Base-by-base conservation (phyloP, 35 echinoderm and acorn worm genomes). In the Heliocidaris tuberculata region DNA sequence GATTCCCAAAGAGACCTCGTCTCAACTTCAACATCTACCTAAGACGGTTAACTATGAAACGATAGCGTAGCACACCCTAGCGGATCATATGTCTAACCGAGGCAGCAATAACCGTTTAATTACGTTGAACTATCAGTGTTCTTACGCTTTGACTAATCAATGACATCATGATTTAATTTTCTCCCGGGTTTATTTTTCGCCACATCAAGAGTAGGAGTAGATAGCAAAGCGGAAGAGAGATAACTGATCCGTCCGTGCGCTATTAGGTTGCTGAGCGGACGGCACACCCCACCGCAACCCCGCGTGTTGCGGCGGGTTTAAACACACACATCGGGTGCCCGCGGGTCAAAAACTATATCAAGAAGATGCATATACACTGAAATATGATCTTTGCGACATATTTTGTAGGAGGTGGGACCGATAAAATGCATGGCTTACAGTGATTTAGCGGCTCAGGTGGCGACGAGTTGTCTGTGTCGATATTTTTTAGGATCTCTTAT, bases 351-450 rank as follows among this genome's bases (percentile, higher is more conserved):
- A 89, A 89, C 31, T 47, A 48, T 32, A 89, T 89, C 31, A 48
- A 42, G 87, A 48, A 89, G 31, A 89, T 89, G 87, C 87, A 32
- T 47, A 89, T 48, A 89, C 47, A 27, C 47, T 89, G 87, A 89
- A 89, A 89, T 89, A 32, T 89, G 87, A 89, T 89, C 87, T 89
- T 89, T 89, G 87, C 87, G 47, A 89, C 87, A 89, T 48, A 89
- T 89, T 89, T 89, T 42, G 87, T 32, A 48, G 87, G 87, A 89
- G 87, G 87, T 47, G 87, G 87, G 31, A 89, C 31, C 87, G 31
- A 89, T 89, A 89, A 89, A 89, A 89, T 89, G 87, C 87, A 48
- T 89, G 87, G 87, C 87, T 89, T 32, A 89, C 87, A 89, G 87
- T 89, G 31, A 32, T 89, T 89, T 89, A 89, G 87, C 87, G 87